These are phyloP conservation scores for Fratercula arctica DNA, from an alignment of 2,797 vertebrate species.

Conservation along the genomic window DNA sequence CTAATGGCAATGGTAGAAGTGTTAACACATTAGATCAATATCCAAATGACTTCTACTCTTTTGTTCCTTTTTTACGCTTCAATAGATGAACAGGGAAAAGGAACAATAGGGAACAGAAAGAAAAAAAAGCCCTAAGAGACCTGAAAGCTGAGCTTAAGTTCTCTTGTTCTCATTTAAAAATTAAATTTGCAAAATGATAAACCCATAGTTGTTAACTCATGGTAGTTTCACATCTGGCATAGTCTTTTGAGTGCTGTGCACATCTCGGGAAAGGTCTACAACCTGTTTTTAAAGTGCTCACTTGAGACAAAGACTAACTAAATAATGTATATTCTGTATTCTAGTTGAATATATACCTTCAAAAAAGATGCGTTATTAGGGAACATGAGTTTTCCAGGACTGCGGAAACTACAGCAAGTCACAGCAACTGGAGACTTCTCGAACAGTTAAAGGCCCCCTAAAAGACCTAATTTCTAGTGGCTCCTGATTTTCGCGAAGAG, in stretches of 20 bases:
- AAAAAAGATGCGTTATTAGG: not conserved
- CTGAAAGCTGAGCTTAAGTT: not conserved
- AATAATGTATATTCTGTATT: not conserved
- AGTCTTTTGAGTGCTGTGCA: not conserved
- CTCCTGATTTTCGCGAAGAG: not conserved
- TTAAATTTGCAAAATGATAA: conserved; percentile 4
- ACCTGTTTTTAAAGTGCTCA: not conserved
- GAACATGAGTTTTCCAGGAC: not conserved
- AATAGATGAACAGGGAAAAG: not conserved
- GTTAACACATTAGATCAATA: not conserved
- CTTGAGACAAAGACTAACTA: not conserved
- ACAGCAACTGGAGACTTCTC: not conserved
- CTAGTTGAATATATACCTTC: not conserved
- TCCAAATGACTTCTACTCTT: not conserved
- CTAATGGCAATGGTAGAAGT: not conserved
- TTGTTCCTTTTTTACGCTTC: not conserved
- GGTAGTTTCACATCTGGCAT: not conserved
- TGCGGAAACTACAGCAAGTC: not conserved
- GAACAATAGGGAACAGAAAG: not conserved
- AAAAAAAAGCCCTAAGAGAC: not conserved
- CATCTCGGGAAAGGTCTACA: not conserved
- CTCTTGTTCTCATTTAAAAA: not conserved
- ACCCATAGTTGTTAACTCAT: not conserved
- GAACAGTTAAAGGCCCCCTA: not conserved
- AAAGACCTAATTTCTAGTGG: not conserved